Conservation (phyloP, 2,113 vertebrate species). For the Xiphias gladius region DNA sequence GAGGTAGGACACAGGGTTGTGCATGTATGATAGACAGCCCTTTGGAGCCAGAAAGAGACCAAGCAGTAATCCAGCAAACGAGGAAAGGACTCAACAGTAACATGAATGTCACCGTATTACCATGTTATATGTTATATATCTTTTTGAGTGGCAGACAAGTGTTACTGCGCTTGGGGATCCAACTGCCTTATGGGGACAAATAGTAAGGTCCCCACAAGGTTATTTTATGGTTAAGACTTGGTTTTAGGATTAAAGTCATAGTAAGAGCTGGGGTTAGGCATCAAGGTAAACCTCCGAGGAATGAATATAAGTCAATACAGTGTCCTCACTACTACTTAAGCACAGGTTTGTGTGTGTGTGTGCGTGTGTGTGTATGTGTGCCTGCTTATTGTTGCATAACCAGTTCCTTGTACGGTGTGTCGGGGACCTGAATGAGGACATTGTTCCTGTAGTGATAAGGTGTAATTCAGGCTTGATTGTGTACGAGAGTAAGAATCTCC, state of each 20-base stretch:
- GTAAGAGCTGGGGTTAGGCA: too few relatives aligned
- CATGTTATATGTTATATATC: too few relatives aligned
- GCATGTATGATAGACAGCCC: too few relatives aligned
- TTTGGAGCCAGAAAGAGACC: too few relatives aligned
- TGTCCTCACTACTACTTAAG: not conserved
- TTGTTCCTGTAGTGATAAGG: constrained; percentile 73
- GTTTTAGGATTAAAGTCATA: not conserved
- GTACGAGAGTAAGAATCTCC: constrained; percentile 49
- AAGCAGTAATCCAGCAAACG: too few relatives aligned
- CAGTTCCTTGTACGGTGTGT: constrained; percentile 26
- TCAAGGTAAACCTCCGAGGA: not conserved
- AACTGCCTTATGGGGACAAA: too few relatives aligned
- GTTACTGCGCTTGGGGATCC: too few relatives aligned
- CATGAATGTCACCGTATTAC: too few relatives aligned
- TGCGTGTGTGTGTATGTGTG: constrained; percentile 26
- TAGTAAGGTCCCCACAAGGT: not conserved
- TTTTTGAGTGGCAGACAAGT: too few relatives aligned
- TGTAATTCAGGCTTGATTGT: constrained; percentile 60
- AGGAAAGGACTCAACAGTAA: too few relatives aligned
- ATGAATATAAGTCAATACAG: not conserved
- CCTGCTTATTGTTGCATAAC: constrained; percentile 44
- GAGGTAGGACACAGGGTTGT: too few relatives aligned
- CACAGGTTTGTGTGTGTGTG: constrained; percentile 4
- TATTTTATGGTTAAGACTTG: not conserved
- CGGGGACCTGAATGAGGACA: constrained; percentile 52